Evolutionary conservation across 2,888 invertebrate genomes (phyloP), one percentile per base, ranked within the genome.

Genomic region (Cartodere bifasciata): DNA sequence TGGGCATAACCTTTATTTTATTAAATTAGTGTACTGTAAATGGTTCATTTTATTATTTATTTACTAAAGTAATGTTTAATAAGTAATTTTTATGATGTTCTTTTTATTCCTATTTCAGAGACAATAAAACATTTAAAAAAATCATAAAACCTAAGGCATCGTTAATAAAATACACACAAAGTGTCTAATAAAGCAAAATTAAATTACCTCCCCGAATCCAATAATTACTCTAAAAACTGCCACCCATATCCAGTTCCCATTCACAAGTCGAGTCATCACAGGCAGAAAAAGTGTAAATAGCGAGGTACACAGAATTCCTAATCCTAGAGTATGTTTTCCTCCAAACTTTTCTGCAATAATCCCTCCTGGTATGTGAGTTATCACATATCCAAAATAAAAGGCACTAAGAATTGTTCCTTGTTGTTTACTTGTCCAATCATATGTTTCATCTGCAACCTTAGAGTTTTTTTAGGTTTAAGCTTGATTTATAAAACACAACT

Each of bases 271-370:
- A 16, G 49, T 83, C 9, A 79, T 75, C 47, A 76, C 53, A 0
- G 90, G 90, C 0, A 87, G 87, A 2, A 87, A 50, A 4, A 88
- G 52, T 0, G 87, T 86, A 43, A 88, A 79, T n/a, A 87, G 55
- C 0, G 85, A 84, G 0, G 87, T 86, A 12, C 80, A 76, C 1
- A 88, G 60, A 13, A 88, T 77, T 23, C 88, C 88, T 31, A 84
- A 62, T 0, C 84, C 83, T 16, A 87, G 65, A 0, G 84, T 72
- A 61, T 84, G 79, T 55, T 88, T 88, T 12, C 86, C 88, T 12
- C 88, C 88, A 42, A 82, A 82, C 39, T 70, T 68, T 47, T 84
- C 85, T 0, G 86, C 80, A 22, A 88, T 53, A 32, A 80, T 64
- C 29, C 85, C 87, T 23, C 86, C 87, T 1, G 87, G 87, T 20